Percentiles rank a stretch among this genome's conserved stretches.
Conservation (phyloP, 2,888 invertebrate species). For the Tipula unca region DNA sequence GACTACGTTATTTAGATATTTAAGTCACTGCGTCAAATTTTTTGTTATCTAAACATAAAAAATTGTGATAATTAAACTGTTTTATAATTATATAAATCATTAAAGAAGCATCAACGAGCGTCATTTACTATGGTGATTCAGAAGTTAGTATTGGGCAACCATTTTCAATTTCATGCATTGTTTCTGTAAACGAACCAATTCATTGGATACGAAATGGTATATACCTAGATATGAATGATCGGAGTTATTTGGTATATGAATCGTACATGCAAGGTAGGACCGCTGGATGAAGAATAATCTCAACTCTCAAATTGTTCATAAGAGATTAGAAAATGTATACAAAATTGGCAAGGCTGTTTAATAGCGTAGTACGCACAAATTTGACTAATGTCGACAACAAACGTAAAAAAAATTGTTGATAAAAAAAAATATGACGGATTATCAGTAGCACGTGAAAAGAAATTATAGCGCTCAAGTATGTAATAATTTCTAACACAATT, state of each 20-base stretch:
- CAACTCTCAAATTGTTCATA: background rate
- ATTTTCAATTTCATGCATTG: slow-evolving; percentile 39
- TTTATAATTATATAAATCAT: background rate
- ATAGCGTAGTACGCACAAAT: no score
- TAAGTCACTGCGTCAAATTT: background rate
- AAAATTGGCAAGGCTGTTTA: background rate
- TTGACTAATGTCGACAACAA: no score
- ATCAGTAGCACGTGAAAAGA: background rate
- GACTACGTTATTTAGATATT: background rate
- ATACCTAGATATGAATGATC: slow-evolving; percentile 32
- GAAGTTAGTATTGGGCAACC: slow-evolving; percentile 38
- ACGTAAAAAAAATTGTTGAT: background rate
- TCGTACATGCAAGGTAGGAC: slow-evolving; percentile 14
- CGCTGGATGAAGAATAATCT: background rate
- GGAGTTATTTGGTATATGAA: slow-evolving; percentile 15
- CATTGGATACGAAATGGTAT: slow-evolving; percentile 40
- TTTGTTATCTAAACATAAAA: background rate
- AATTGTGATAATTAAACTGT: background rate
- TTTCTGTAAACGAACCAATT: slow-evolving; percentile 38
- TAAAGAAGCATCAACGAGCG: background rate
- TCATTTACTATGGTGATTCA: slow-evolving; percentile 38
- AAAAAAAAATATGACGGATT: background rate
- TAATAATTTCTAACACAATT: background rate
- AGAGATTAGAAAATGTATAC: background rate
- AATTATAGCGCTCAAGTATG: background rate